A percentile compares a stretch with the other conserved stretches of the same genome.
phyloP scores from a whole-genome alignment of 2,113 vertebrate genomes.

The Sinocyclocheilus maitianheensis region DNA sequence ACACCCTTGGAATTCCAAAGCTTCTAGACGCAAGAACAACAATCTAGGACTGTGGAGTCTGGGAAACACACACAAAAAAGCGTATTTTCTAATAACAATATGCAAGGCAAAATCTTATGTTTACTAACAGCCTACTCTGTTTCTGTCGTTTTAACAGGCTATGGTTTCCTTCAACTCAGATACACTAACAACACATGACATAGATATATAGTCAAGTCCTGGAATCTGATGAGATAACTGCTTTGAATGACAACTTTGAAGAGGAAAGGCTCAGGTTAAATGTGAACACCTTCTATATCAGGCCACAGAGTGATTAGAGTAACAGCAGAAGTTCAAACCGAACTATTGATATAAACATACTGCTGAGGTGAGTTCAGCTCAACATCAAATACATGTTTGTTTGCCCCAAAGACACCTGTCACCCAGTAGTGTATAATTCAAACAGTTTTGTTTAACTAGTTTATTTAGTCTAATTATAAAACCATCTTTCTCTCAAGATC shows the following conservation, averaged over 20 bases:
- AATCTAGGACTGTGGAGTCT: slow-evolving; percentile 15
- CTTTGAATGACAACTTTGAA: neutral
- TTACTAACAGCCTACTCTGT: neutral
- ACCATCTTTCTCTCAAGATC: neutral
- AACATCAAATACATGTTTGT: neutral
- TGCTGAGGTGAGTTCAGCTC: neutral
- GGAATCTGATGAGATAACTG: neutral
- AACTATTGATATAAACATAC: neutral
- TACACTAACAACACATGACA: neutral
- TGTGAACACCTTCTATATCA: neutral
- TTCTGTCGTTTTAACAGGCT: neutral
- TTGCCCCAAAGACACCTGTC: neutral
- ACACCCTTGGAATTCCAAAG: slow-evolving; percentile 16
- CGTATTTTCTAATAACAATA: neutral
- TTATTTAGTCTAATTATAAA: neutral
- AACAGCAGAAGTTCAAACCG: neutral
- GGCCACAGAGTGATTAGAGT: neutral
- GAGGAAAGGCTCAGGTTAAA: neutral
- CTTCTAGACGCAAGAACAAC: slow-evolving; percentile 8
- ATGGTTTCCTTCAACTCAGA: neutral
- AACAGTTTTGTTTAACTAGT: neutral
- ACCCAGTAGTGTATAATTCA: neutral
- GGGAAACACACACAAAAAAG: neutral
- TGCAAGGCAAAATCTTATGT: neutral
- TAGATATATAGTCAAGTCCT: neutral